These are phyloP conservation scores for Polyergus mexicanus DNA, from an alignment of 1,140 invertebrate genomes.

Conservation along the genomic window DNA sequence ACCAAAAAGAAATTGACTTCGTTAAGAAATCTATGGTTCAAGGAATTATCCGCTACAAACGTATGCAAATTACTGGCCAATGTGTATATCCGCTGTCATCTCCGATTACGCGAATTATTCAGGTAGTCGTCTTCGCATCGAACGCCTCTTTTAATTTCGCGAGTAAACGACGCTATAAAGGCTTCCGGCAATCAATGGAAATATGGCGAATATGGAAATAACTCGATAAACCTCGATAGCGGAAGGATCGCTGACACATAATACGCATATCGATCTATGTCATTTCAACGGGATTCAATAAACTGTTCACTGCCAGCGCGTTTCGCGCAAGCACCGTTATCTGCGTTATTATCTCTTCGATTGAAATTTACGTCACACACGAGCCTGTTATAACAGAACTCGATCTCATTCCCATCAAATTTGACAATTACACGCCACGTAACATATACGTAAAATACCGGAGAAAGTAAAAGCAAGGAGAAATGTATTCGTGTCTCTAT, in stretches of 20 bases:
- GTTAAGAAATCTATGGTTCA: background rate
- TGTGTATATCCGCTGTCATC: background rate
- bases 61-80: slow-evolving; percentile 13
- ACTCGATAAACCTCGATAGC: slow-evolving; percentile 26
- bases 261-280: slow-evolving; percentile 40
- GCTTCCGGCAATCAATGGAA: slow-evolving; percentile 16
- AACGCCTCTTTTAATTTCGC: slow-evolving; percentile 35
- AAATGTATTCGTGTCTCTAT: slow-evolving; percentile 37
- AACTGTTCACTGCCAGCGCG: slow-evolving; percentile 36
- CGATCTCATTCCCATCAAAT: slow-evolving; percentile 35
- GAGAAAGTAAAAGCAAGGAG: slow-evolving; percentile 38
- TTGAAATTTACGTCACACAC: slow-evolving; percentile 11
- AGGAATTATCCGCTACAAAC: background rate
- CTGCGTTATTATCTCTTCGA: slow-evolving; percentile 39
- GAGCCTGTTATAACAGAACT: background rate
- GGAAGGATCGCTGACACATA: slow-evolving; percentile 24
- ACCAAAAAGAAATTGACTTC: background rate
- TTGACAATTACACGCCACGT: slow-evolving; percentile 25
- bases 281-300: slow-evolving; percentile 39
- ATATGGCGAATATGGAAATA: slow-evolving; percentile 54
- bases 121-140: background rate
- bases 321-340: slow-evolving; percentile 1
- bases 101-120: slow-evolving; percentile 29
- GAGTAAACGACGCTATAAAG: slow-evolving; percentile 9
- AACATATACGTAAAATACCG: slow-evolving; percentile 22